phyloP scores from a whole-genome alignment of 1,140 invertebrate genomes.

The Sitodiplosis mosellana region DNA sequence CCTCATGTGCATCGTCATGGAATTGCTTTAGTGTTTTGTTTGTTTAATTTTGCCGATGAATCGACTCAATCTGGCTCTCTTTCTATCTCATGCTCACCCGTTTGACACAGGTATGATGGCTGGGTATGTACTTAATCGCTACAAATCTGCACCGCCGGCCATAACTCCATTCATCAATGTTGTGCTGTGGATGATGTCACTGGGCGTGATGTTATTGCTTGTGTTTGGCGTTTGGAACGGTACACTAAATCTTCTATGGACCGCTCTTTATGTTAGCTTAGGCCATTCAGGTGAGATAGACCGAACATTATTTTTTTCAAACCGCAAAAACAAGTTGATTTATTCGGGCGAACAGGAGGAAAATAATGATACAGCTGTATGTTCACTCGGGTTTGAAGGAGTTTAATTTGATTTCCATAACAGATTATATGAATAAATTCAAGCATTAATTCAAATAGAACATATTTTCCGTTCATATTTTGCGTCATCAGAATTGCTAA shows the following conservation, averaged over 20 bases:
- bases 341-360: too few relatives aligned
- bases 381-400: too few relatives aligned
- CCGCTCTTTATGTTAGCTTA: constrained; percentile 43
- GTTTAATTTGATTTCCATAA: too few relatives aligned
- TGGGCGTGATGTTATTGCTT: constrained; percentile 38
- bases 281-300: constrained; percentile 29
- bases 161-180: constrained; percentile 37
- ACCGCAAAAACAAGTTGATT: too few relatives aligned
- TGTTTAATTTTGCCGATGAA: too few relatives aligned
- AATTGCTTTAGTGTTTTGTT: neutral
- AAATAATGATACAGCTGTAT: too few relatives aligned
- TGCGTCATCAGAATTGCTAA: too few relatives aligned
- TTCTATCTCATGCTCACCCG: neutral
- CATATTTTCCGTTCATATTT: too few relatives aligned
- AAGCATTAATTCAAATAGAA: too few relatives aligned
- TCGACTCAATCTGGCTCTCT: too few relatives aligned
- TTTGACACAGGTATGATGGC: constrained; percentile 40
- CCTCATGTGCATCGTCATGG: neutral
- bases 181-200: constrained; percentile 39
- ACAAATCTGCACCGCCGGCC: constrained; percentile 38
- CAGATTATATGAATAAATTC: too few relatives aligned
- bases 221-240: constrained; percentile 59
- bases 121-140: constrained; percentile 53
- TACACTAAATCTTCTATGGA: constrained; percentile 41
- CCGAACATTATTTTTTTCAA: neutral